Evolutionary conservation across 1,140 invertebrate genomes (phyloP), one percentile per base, ranked within the genome.

Genomic region (Leptopilina clavipes): DNA sequence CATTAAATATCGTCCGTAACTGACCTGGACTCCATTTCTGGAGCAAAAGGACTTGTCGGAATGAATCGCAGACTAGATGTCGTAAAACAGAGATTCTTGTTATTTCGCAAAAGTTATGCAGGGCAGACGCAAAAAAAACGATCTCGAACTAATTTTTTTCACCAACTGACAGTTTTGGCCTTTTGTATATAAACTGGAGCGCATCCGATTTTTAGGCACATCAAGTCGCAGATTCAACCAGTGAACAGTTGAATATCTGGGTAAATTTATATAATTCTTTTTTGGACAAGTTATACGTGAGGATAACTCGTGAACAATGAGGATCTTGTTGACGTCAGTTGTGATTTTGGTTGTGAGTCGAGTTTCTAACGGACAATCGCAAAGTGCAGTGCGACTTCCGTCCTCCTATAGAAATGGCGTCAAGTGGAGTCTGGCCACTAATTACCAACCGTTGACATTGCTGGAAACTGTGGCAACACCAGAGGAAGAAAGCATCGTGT

Each of bases 361-460:
- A 56, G 10, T 59, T n/a, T n/a, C 1, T 65, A n/a, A 10, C 6
- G 25, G 12, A 31, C 22, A 31, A 37, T 31, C 59, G 22, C 59
- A 65, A 31, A 72, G 31, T 25, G 11, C 70, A 8, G 12, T 59
- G 10, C 37, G 25, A 25, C 8, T 31, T 44, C 65, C 48, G 8
- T 79, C 75, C 10, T 54, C 37, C 17, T 77, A 22, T 45, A n/a
- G n/a, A 7, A 25, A 72, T 12, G 72, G 78, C 22, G 5, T 65
- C 72, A 79, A 77, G n/a, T 79, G 78, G 78, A 14, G 22, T 37
- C 43, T 79, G 8, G 71, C 43, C 10, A 22, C 43, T 8, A 31
- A 37, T 18, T 45, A 17, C 10, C 11, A 52, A 1, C 19, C 40
- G 70, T 31, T 52, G 48, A 11, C 8, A 6, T 25, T 31, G 2